Evolutionary conservation across 1,140 invertebrate species (phyloP).

Genomic region (Eufriesea mexicana): DNA sequence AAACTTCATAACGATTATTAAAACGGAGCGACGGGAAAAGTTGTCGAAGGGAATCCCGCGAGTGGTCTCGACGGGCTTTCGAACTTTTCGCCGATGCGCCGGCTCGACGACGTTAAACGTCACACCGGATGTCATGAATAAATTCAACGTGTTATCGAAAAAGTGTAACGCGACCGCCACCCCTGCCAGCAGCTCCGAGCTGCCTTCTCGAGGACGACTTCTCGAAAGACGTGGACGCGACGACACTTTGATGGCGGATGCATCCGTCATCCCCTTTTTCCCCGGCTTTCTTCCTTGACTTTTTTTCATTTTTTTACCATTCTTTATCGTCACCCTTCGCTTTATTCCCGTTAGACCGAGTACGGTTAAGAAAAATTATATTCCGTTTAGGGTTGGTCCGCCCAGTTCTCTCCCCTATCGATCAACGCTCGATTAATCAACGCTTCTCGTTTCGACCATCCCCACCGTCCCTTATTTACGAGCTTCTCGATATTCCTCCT

Average conservation of each 20-base stretch:
- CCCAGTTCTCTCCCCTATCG: not conserved
- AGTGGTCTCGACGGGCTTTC: not conserved
- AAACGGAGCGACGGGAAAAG: slow-evolving; percentile 25
- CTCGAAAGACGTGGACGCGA: not conserved
- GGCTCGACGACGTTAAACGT: slow-evolving; percentile 22
- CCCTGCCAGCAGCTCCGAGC: not conserved
- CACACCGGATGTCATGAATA: slow-evolving; percentile 46
- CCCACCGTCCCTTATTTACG: not conserved
- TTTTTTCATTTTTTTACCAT: not conserved
- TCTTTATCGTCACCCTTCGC: not conserved
- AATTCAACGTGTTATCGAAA: slow-evolving; percentile 53
- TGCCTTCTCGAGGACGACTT: not conserved
- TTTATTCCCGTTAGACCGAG: not conserved
- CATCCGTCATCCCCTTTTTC: not conserved
- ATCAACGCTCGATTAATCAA: slow-evolving; percentile 20
- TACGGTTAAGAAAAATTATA: not conserved
- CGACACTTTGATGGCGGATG: slow-evolving; percentile 38
- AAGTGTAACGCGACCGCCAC: slow-evolving; percentile 21
- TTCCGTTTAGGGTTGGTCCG: not conserved
- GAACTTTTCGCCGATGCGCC: slow-evolving; percentile 3
- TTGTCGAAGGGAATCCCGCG: slow-evolving; percentile 27
- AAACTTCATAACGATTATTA: slow-evolving; percentile 43
- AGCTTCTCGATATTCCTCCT: not conserved
- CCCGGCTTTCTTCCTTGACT: not conserved
- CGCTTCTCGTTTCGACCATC: too few species aligned